phyloP scores from a whole-genome alignment of 2,888 invertebrate genomes.

The Prosapia bicincta region DNA sequence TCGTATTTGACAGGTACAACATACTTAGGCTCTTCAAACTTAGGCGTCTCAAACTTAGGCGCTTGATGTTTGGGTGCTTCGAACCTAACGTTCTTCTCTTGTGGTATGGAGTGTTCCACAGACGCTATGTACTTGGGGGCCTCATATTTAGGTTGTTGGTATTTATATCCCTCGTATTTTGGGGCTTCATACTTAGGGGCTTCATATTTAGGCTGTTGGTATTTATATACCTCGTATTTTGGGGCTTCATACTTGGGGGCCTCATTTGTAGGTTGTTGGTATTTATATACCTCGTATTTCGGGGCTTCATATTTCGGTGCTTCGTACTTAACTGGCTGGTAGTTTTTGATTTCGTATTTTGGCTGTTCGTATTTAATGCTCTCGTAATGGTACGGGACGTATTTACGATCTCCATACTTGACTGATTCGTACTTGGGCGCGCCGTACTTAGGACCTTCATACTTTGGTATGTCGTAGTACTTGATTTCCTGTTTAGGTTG shows the following conservation, averaged over 20 bases:
- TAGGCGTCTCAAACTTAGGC: not conserved
- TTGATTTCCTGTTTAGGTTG: no score
- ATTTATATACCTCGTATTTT: conserved; percentile 7
- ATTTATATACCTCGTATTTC: not conserved
- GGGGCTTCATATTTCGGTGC: conserved; percentile 23
- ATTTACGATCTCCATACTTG: conserved; percentile 17
- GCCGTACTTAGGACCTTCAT: not conserved
- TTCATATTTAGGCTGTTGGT: conserved; percentile 15
- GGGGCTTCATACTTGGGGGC: conserved; percentile 5
- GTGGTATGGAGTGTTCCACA: not conserved
- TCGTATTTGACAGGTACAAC: not conserved
- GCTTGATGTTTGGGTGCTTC: not conserved
- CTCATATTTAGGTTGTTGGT: not conserved
- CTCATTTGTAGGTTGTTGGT: not conserved
- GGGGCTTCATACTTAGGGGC: not conserved
- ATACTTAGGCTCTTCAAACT: conserved; percentile 11
- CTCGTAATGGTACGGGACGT: not conserved
- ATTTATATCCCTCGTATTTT: not conserved
- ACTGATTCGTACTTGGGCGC: conserved; percentile 5
- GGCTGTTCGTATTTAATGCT: not conserved
- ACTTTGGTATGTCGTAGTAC: not conserved
- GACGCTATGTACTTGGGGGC: not conserved
- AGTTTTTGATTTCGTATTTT: not conserved
- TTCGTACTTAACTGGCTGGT: not conserved
- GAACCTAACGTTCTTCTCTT: not conserved